Percentiles rank a stretch among this genome's conserved stretches.
These are phyloP conservation scores for Setipinna tenuifilis DNA, from an alignment of 2,797 vertebrate species.

Conservation along the genomic window DNA sequence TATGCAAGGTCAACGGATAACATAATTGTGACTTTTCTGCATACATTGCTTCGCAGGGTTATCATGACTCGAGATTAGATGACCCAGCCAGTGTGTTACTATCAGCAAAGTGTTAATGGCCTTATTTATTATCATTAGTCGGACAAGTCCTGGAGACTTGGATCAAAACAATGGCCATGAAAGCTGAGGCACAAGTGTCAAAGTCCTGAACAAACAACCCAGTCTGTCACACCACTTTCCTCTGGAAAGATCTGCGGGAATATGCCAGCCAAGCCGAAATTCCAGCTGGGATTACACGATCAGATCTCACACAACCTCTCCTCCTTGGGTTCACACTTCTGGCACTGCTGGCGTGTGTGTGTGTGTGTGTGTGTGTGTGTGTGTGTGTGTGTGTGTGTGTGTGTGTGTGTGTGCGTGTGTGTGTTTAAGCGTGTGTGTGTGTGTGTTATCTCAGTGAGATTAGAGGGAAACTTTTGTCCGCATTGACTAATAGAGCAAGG, in stretches of 20 bases:
- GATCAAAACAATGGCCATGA: conserved; percentile 67
- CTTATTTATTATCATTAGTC: conserved; percentile 47
- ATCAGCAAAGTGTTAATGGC: background rate
- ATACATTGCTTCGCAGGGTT: background rate
- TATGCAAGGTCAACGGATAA: background rate
- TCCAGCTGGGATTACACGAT: conserved; percentile 65
- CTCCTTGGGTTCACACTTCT: conserved; percentile 9
- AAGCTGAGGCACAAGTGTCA: conserved; percentile 65
- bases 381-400: conserved; percentile 8
- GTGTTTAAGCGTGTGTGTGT: background rate
- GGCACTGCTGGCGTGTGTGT: background rate
- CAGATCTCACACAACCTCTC: conserved; percentile 47
- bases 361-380: conserved; percentile 49
- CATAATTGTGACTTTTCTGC: background rate
- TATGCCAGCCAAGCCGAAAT: conserved; percentile 52
- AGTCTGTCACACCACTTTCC: conserved; percentile 60
- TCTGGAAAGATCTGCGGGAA: conserved; percentile 34
- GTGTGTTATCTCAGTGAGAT: conserved; percentile 66
- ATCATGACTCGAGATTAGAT: background rate
- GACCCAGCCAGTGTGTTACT: background rate
- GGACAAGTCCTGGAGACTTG: conserved; percentile 53
- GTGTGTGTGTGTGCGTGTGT: conserved; percentile 16
- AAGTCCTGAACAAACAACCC: conserved; percentile 69
- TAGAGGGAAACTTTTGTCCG: conserved; percentile 69
- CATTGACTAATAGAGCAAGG: conserved; percentile 65